phyloP scores from a whole-genome alignment of 2,113 vertebrate genomes.

The Piliocolobus tephrosceles region DNA sequence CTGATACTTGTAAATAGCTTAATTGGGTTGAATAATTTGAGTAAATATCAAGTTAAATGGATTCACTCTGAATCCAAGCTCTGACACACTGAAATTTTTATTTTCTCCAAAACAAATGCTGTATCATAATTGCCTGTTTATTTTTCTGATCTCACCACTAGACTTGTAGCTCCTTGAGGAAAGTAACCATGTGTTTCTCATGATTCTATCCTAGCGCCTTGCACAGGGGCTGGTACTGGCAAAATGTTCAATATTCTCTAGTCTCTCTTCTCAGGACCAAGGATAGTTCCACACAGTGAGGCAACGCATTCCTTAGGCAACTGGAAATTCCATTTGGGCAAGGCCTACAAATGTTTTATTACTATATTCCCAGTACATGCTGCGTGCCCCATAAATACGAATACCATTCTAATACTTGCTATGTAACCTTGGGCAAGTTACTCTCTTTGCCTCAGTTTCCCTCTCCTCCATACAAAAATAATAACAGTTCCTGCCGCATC shows the following conservation, averaged over 20 bases:
- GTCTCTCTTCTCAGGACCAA: background rate
- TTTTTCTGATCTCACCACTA: background rate
- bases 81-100: slow-evolving; percentile 3
- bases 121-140: background rate
- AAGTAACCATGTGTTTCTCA: background rate
- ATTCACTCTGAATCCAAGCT: slow-evolving; percentile 41
- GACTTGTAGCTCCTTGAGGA: background rate
- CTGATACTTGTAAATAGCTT: background rate
- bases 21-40: slow-evolving; percentile 47
- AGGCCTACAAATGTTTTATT: background rate
- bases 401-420: background rate
- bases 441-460: background rate
- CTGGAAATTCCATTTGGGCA: background rate
- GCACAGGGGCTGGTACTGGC: background rate
- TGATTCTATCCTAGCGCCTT: background rate
- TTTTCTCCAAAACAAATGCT: background rate
- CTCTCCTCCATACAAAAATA: background rate
- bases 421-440: background rate
- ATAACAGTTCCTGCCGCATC: background rate
- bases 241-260: background rate
- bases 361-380: no score
- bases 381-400: background rate
- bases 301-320: background rate
- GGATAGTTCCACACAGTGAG: background rate
- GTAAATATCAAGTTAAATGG: slow-evolving; percentile 43